Conservation (phyloP, 2,888 invertebrate genomes). For the Heliconius sara region DNA sequence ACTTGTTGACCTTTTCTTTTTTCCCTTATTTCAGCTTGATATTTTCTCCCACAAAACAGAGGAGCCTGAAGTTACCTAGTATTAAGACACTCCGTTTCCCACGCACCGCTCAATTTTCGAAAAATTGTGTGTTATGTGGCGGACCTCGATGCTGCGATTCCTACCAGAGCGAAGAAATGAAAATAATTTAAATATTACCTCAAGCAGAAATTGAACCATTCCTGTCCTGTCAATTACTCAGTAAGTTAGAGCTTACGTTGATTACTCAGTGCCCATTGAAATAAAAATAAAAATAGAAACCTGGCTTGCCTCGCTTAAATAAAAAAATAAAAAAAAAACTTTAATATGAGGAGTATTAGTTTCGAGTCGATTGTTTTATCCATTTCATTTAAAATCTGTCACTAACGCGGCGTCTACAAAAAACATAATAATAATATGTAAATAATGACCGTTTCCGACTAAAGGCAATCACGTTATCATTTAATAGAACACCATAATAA, state of each 20-base stretch:
- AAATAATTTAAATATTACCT: not conserved
- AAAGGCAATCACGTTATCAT: slow-evolving; percentile 28
- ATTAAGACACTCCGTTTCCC: no score
- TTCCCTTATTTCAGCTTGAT: not conserved
- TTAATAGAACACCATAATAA: slow-evolving; percentile 22
- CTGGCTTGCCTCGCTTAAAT: not conserved
- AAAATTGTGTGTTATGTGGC: no score
- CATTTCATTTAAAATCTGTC: not conserved
- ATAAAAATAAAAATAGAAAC: no score
- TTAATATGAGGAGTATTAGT: not conserved
- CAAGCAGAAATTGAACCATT: no score
- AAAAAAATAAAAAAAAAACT: not conserved
- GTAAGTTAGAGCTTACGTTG: no score
- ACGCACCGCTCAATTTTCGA: no score
- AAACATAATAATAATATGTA: slow-evolving; percentile 1
- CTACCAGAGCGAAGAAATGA: not conserved
- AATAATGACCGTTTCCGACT: slow-evolving; percentile 14
- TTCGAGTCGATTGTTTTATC: not conserved
- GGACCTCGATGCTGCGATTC: not conserved
- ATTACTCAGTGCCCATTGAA: no score
- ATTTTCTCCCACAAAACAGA: no score
- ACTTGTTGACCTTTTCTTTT: not conserved
- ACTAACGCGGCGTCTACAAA: not conserved
- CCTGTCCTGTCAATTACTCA: no score
- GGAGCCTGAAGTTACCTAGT: no score